A percentile compares a stretch with the other conserved stretches of the same genome.
phyloP scores from a whole-genome alignment of 2,888 invertebrate species.

The Gastracanthus pulcherrimus region DNA sequence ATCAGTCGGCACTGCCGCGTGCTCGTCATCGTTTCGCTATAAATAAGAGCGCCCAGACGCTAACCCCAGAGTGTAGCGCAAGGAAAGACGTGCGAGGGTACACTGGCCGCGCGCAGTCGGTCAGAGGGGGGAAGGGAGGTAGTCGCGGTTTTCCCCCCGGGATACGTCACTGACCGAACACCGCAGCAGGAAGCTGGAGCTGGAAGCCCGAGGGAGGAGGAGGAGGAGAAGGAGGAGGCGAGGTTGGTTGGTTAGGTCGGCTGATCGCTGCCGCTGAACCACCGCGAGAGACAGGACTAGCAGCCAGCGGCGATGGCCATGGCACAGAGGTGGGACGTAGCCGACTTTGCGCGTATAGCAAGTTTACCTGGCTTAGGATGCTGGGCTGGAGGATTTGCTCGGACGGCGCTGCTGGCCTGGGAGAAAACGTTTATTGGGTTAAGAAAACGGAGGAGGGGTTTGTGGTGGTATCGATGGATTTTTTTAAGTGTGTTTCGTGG shows the following conservation, averaged over 20 bases:
- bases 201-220: neutral
- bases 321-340: neutral
- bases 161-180: slow-evolving; percentile 12
- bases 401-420: too few relatives aligned
- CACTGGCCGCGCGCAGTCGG: neutral
- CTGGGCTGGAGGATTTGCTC: neutral
- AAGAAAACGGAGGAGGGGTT: neutral
- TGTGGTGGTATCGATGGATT: neutral
- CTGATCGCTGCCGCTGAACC: too few relatives aligned
- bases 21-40: slow-evolving; percentile 55
- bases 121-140: neutral
- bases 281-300: too few relatives aligned
- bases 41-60: slow-evolving; percentile 47
- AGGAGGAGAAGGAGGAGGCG: neutral
- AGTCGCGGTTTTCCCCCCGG: slow-evolving; percentile 30
- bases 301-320: too few relatives aligned
- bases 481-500: neutral
- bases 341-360: neutral
- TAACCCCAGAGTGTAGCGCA: neutral
- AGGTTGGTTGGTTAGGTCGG: too few relatives aligned
- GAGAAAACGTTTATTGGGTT: slow-evolving; percentile 13
- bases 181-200: slow-evolving; percentile 13
- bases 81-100: too few relatives aligned
- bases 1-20: neutral
- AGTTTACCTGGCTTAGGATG: slow-evolving; percentile 35